These are phyloP conservation scores for Pollenia labialis DNA, from an alignment of 2,888 invertebrate genomes.

Conservation along the genomic window DNA sequence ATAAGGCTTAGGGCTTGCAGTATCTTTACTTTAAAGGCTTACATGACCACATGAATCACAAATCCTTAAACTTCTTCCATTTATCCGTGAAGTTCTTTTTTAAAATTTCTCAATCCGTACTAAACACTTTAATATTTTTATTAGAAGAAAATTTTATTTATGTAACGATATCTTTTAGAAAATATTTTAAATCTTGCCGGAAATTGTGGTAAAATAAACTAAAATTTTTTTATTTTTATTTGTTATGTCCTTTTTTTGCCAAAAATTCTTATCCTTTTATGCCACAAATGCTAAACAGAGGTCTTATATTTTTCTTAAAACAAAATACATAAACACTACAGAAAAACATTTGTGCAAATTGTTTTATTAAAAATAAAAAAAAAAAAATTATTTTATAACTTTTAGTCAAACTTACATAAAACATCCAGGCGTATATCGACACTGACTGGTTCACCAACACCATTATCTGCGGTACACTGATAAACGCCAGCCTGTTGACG, in stretches of 20 bases:
- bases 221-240: not conserved
- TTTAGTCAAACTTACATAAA: constrained; percentile 86
- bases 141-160: no score
- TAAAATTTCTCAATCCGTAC: no score
- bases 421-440: constrained; percentile 88
- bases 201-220: no score
- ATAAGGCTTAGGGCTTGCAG: no score
- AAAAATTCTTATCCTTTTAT: constrained; percentile 9
- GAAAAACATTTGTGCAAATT: constrained; percentile 7
- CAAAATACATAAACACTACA: constrained; percentile 34
- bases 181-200: no score
- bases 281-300: not conserved
- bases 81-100: no score
- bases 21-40: no score
- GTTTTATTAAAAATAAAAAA: not conserved
- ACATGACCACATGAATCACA: no score
- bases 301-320: not conserved
- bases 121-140: no score
- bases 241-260: constrained; percentile 32
- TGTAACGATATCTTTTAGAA: no score
- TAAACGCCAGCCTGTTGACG: constrained; percentile 88
- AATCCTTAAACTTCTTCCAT: no score
- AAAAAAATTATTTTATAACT: not conserved
- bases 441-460: constrained; percentile 88
- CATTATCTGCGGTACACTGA: constrained; percentile 89